Evolutionary conservation across 2,888 invertebrate species (phyloP), one percentile per base, ranked within the genome.

Genomic region (Caenorhabditis parvicauda): DNA sequence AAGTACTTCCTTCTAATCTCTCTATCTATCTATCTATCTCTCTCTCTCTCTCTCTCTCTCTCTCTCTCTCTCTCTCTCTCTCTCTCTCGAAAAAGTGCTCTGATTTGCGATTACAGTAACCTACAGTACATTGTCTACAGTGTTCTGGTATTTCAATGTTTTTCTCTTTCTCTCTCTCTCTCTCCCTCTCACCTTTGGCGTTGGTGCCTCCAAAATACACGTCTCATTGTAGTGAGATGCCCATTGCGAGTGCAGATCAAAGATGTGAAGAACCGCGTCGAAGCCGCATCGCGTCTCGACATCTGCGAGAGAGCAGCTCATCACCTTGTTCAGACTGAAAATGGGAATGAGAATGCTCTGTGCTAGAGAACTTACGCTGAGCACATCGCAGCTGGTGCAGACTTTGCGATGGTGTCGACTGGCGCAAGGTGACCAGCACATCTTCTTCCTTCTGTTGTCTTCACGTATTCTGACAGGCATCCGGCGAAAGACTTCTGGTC

Each of bases 251-350:
- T 76, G 75, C 9, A 72, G 42, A 51, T 72, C 71, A 59, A 72
- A 77, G 19, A 76, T 70, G 57, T 77, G 78, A 24, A 76, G 57
- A 24, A 77, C 60, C n/a, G 77, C 74, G 37, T 78, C 78, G 44
- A 64, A 71, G 5, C 78, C 78, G 48, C 78, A 78, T 17, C 61
- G 17, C 37, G 54, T 50, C 43, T 71, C 72, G 17, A 77, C 59
- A 9, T 58, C 61, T 3, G 35, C 35, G 5, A 70, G 45, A 1
- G 70, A 47, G 54, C 77, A 77, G 21, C 54, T 38, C 32, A 76
- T 57, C n/a, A 75, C 62, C 1, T 54, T 41, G 48, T 74, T 67
- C 24, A 76, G 45, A 44, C 70, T 73, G 55, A 42, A 72, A 54
- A 37, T n/a, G n/a, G 19, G 21, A 19, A 1, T 17, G 32, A 3